Evolutionary conservation across 2,888 invertebrate species (phyloP).

Genomic region (Nephrocerus scutellatus): DNA sequence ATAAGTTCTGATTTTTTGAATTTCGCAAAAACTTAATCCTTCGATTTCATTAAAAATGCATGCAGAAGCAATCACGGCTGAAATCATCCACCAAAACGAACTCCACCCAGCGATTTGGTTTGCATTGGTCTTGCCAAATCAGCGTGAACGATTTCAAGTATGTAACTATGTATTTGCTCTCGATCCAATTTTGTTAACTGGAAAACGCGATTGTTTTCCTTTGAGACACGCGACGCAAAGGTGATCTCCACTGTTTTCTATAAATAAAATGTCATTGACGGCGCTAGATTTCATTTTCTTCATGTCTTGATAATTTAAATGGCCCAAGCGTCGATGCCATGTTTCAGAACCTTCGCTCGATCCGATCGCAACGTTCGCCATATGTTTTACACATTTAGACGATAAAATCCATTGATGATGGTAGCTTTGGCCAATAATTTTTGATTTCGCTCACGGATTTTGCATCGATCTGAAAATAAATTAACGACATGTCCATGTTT

Average conservation of each 20-base stretch:
- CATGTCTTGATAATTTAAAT: conserved; percentile 7
- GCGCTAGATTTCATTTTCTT: conserved; percentile 3
- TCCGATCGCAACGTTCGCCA: neutral
- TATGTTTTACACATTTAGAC: no score
- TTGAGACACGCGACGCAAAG: conserved; percentile 8
- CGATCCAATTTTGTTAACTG: neutral
- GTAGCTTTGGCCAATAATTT: no score
- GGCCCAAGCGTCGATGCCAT: conserved; percentile 11
- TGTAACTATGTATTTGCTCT: neutral
- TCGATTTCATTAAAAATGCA: conserved; percentile 12
- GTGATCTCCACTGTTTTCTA: neutral
- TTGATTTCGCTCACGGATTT: no score
- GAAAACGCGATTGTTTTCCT: conserved; percentile 1
- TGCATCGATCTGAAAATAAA: no score
- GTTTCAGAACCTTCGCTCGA: neutral
- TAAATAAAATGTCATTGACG: neutral
- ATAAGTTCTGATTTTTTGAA: conserved; percentile 11
- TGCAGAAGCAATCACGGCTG: neutral
- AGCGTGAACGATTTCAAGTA: neutral
- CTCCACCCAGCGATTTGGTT: neutral
- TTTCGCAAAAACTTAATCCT: conserved; percentile 5
- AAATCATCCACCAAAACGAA: conserved; percentile 1
- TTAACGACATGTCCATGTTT: conserved; percentile 5
- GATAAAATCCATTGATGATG: no score
- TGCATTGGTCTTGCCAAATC: conserved; percentile 2